Base-by-base conservation (phyloP, 2,113 vertebrate genomes). In the Rynchops niger region DNA sequence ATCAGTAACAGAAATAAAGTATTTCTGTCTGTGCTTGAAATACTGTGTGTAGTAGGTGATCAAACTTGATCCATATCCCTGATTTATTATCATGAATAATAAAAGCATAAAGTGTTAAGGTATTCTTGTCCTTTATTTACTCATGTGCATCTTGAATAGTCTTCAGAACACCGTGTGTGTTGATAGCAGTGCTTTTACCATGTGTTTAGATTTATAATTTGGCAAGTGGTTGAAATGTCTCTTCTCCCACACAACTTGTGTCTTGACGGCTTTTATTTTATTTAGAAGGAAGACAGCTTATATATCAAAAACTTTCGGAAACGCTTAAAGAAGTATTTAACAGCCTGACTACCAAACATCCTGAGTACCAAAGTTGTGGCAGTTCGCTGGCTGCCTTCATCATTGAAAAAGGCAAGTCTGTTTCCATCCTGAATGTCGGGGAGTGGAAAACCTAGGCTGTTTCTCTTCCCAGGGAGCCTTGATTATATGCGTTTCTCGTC, bases 381-480 rank as follows among this genome's bases (percentile, higher is more conserved):
- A 98, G 94, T 92, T 99, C 99, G 42, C 86, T 99, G 53, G 99
- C 99, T 93, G 99, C 99, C 18, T 99, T 99, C 97, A 97, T 99
- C 90, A 77, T 99, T 89, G 98, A 99, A 95, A 98, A 98, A 87
- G 97, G 99, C 99, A 98, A 98, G 98, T 98, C 29, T 71, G 21
- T 43, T 86, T 90, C 80, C 34, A 8, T 23, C 1, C 0, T 9
- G 71, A 8, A 11, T 63, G 13, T 4, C 13, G 66, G 56, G 38
- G 15, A 34, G 10, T 3, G 36, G 45, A 20, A 77, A 66, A 5
- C 20, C 6, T 27, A 2, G 18, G 26, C 22, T 45, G 26, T 29
- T 36, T 20, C 26, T 69, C 12, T 73, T 86, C n/a, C 15, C 19
- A 5, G 9, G 13, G 53, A 32, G 53, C 34, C 4, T 42, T 6